Evolutionary conservation across 1,140 invertebrate species (phyloP).

Genomic region (Anastatus disparis): DNA sequence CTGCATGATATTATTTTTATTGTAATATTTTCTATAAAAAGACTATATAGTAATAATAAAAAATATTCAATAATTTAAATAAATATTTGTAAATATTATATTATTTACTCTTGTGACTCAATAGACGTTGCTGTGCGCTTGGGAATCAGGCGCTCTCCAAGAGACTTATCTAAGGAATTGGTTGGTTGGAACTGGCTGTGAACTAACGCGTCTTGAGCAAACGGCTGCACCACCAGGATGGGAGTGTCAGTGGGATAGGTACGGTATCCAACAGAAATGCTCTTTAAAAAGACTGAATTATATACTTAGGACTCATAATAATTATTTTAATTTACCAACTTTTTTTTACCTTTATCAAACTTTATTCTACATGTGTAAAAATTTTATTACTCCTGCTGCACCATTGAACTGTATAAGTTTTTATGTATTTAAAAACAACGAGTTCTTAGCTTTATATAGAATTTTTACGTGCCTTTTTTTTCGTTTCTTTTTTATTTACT

Average conservation of each 20-base stretch:
- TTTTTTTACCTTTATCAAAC: slow-evolving; percentile 41
- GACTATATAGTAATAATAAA: no score
- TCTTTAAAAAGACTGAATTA: slow-evolving; percentile 38
- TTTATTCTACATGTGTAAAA: no score
- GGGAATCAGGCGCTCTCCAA: slow-evolving; percentile 71
- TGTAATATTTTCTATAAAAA: no score
- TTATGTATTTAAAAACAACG: neutral
- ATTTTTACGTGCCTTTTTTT: neutral
- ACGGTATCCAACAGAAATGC: slow-evolving; percentile 61
- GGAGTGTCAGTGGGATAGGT: slow-evolving; percentile 82
- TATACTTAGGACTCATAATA: slow-evolving; percentile 42
- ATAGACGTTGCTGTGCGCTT: slow-evolving; percentile 73
- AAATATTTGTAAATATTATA: no score
- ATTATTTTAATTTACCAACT: slow-evolving; percentile 44
- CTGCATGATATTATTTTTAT: no score
- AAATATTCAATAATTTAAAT: no score
- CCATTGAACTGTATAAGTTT: slow-evolving; percentile 2
- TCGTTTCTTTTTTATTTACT: neutral
- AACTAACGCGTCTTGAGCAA: slow-evolving; percentile 71
- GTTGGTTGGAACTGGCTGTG: slow-evolving; percentile 69
- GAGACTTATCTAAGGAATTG: slow-evolving; percentile 71
- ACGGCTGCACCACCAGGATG: slow-evolving; percentile 76
- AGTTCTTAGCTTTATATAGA: slow-evolving; percentile 8
- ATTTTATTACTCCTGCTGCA: slow-evolving; percentile 35
- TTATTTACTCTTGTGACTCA: no score